phyloP scores from a whole-genome alignment of 2,797 vertebrate genomes.

The Crax fasciolata region DNA sequence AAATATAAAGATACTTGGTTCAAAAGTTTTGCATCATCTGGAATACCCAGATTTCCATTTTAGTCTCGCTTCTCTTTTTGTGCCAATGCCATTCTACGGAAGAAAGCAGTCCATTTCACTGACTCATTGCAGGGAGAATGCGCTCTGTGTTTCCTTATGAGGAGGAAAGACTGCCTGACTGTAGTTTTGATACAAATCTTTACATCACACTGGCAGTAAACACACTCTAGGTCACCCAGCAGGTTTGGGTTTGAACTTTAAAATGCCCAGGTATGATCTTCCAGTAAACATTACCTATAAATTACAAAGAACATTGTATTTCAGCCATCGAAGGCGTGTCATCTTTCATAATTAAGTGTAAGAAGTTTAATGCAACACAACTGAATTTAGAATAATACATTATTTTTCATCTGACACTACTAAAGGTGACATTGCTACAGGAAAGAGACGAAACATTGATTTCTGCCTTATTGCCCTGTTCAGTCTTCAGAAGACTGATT shows the following conservation, averaged over 20 bases:
- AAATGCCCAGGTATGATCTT: not conserved
- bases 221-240: not conserved
- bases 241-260: conserved; percentile 37
- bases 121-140: not conserved
- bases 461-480: not conserved
- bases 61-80: not conserved
- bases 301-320: not conserved
- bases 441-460: not conserved
- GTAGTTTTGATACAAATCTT: conserved; percentile 40
- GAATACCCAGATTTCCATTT: conserved; percentile 17
- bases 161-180: not conserved
- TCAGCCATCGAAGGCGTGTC: not conserved
- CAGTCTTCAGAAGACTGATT: not conserved
- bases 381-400: not conserved
- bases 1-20: not conserved
- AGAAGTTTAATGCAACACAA: not conserved
- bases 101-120: not conserved
- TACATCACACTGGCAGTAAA: not conserved
- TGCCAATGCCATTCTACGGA: not conserved
- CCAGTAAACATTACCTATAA: not conserved
- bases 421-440: not conserved
- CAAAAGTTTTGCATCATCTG: not conserved
- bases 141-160: not conserved
- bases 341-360: not conserved
- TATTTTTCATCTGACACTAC: not conserved